phyloP scores from a whole-genome alignment of 2,797 vertebrate genomes.

The Amblyraja radiata region DNA sequence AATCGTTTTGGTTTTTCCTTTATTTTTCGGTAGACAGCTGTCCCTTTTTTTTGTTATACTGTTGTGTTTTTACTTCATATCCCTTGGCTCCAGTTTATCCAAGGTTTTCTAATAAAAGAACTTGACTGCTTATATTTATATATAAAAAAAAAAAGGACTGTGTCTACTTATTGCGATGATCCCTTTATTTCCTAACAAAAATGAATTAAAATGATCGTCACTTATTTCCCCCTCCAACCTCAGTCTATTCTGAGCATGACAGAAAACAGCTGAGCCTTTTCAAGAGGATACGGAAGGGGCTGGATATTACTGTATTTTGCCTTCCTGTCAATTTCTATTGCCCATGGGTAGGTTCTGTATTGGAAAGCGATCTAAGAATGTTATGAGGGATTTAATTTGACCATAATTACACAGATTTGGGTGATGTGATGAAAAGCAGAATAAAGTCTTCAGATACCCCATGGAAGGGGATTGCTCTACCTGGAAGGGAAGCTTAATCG shows the following conservation, averaged over 20 bases:
- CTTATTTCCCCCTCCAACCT: not conserved
- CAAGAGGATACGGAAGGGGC: not conserved
- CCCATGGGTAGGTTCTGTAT: not conserved
- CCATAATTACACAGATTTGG: not conserved
- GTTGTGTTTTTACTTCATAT: conserved; percentile 18
- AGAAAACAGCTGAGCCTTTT: not conserved
- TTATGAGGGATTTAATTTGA: not conserved
- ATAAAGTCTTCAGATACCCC: not conserved
- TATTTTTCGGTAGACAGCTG: not conserved
- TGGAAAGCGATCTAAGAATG: not conserved
- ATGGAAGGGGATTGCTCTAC: not conserved
- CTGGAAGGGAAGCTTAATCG: not conserved
- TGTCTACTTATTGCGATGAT: not conserved
- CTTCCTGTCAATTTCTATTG: not conserved
- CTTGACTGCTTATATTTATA: not conserved
- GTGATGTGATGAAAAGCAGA: not conserved
- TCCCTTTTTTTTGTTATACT: not conserved
- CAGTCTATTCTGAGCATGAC: not conserved
- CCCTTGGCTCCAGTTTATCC: conserved; percentile 7
- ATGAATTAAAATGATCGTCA: not conserved
- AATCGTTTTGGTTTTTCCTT: not conserved
- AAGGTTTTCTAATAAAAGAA: conserved; percentile 12
- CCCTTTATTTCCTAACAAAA: not conserved
- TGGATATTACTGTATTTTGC: not conserved
- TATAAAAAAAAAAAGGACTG: not conserved